Conservation (phyloP, 2,113 vertebrate genomes). For the Scatophagus argus region DNA sequence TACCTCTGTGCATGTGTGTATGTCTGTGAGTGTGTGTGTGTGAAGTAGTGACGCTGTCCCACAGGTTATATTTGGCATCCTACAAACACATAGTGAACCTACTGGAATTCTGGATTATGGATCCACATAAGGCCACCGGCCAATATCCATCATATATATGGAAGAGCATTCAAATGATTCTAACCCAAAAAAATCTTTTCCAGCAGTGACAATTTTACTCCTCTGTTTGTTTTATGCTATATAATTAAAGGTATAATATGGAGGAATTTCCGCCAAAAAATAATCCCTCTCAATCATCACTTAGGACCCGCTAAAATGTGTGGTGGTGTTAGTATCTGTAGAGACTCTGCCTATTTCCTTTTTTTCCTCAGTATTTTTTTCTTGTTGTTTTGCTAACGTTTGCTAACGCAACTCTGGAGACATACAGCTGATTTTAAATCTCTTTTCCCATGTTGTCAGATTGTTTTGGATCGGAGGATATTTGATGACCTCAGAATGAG, state of each 20-base stretch:
- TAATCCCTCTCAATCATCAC: no score
- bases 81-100: slow-evolving; percentile 53
- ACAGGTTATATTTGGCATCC: slow-evolving; percentile 52
- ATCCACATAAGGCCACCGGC: slow-evolving; percentile 19
- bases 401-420: no score
- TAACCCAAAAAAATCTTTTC: neutral
- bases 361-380: no score
- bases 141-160: slow-evolving; percentile 19
- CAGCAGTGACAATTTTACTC: neutral
- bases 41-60: slow-evolving; percentile 57
- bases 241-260: neutral
- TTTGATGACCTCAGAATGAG: no score
- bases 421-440: no score
- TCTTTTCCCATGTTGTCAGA: no score
- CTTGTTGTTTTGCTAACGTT: no score
- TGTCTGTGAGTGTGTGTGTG: slow-evolving; percentile 35
- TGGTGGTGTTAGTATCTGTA: no score
- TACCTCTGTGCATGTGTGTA: slow-evolving; percentile 54
- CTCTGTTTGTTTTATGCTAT: neutral
- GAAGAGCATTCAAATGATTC: neutral
- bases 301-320: no score
- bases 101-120: slow-evolving; percentile 50
- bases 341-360: no score
- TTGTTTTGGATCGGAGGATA: no score
- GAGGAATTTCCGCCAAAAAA: no score